A percentile compares a stretch with the other conserved stretches of the same genome.
phyloP scores from a whole-genome alignment of 2,888 invertebrate species.

The Platynereis dumerilii region DNA sequence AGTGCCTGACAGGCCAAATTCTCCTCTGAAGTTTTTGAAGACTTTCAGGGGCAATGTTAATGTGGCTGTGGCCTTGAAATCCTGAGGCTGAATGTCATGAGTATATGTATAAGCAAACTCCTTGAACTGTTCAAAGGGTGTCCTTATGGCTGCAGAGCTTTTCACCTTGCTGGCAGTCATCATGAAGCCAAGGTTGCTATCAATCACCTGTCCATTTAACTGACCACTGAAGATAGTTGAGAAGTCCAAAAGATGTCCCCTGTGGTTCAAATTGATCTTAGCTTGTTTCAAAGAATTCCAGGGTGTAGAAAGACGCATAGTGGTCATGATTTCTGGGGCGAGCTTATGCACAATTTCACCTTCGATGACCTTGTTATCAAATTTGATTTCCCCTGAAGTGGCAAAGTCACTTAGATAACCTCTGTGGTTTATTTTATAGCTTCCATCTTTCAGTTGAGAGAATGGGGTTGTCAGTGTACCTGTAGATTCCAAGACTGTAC shows the following conservation, averaged over 20 bases:
- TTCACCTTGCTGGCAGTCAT: not conserved
- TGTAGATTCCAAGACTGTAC: not conserved
- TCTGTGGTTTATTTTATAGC: not conserved
- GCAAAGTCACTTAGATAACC: not conserved
- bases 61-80: not conserved
- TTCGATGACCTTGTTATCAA: not conserved
- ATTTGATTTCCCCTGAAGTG: not conserved
- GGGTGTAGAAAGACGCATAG: too few relatives aligned
- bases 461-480: constrained; percentile 12
- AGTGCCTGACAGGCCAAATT: not conserved
- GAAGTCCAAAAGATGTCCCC: not conserved
- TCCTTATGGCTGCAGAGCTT: not conserved
- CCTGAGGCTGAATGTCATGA: too few relatives aligned
- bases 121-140: not conserved
- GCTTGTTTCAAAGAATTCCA: not conserved
- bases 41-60: not conserved
- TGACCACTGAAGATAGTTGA: not conserved
- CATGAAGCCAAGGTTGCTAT: not conserved
- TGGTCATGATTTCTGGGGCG: too few relatives aligned
- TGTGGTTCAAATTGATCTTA: not conserved
- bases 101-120: not conserved
- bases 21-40: not conserved
- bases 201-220: not conserved
- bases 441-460: not conserved
- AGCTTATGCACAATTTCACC: not conserved